phyloP scores from a whole-genome alignment of 2,113 vertebrate species.

The Pitta sordida region DNA sequence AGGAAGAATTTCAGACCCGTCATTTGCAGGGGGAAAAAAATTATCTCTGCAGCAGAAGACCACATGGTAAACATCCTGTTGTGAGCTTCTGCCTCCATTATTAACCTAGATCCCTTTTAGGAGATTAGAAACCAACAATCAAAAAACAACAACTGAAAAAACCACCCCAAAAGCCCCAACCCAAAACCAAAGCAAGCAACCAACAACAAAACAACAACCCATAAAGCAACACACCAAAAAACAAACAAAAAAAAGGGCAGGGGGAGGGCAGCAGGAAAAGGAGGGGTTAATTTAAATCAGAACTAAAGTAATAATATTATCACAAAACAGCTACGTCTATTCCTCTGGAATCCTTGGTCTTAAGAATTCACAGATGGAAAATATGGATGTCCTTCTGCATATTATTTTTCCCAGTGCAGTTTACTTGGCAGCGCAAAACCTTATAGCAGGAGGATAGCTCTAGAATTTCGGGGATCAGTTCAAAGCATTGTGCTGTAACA shows the following conservation, averaged over 20 bases:
- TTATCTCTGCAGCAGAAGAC: background rate
- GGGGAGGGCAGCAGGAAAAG: background rate
- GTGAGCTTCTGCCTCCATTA: background rate
- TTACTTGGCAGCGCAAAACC: slow-evolving; percentile 1
- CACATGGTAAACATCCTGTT: background rate
- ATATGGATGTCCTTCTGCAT: background rate
- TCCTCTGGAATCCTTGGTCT: background rate
- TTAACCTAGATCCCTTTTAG: background rate
- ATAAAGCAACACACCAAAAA: background rate
- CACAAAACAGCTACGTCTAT: background rate
- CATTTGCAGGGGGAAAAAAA: background rate
- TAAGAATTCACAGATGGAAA: slow-evolving; percentile 41
- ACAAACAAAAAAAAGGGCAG: too few species aligned
- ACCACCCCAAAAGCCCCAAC: background rate
- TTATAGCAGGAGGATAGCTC: background rate
- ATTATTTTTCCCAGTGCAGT: slow-evolving; percentile 19
- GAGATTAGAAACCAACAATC: background rate
- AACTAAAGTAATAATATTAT: background rate
- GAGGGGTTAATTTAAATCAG: background rate
- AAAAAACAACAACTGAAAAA: background rate
- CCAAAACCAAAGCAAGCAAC: background rate
- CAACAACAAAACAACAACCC: background rate
- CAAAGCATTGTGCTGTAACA: background rate
- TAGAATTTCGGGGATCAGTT: background rate
- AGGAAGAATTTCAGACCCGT: background rate